These are phyloP conservation scores for Esperia sulphurella DNA, from an alignment of 2,888 invertebrate genomes.

Conservation along the genomic window DNA sequence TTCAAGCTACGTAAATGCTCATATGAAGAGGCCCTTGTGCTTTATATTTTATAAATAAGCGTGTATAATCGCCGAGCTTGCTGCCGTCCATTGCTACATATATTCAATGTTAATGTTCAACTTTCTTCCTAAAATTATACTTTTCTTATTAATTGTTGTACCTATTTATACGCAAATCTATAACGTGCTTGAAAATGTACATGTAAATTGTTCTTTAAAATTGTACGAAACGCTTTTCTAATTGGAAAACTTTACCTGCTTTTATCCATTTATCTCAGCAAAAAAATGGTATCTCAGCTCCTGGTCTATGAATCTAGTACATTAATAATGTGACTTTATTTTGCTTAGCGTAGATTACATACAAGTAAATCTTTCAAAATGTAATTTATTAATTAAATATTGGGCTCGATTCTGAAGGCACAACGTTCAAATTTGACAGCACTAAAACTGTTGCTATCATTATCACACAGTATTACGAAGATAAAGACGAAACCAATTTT, in stretches of 20 bases:
- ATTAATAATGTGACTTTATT: too few species aligned
- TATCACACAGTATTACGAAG: too few species aligned
- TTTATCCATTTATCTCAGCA: too few species aligned
- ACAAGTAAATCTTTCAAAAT: too few species aligned
- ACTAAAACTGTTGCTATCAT: too few species aligned
- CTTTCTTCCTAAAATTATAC: neutral
- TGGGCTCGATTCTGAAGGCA: too few species aligned
- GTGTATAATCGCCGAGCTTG: slow-evolving; percentile 47
- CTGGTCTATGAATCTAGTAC: too few species aligned
- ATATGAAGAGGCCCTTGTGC: neutral
- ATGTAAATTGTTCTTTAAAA: slow-evolving; percentile 7
- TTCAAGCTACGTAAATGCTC: neutral
- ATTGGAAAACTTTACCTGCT: neutral
- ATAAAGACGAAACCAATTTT: too few species aligned
- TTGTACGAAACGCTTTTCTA: neutral
- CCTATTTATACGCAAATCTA: slow-evolving; percentile 11
- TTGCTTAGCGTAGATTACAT: too few species aligned
- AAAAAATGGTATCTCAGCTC: too few species aligned
- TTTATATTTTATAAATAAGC: slow-evolving; percentile 10
- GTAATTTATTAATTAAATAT: too few species aligned
- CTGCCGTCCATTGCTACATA: slow-evolving; percentile 63
- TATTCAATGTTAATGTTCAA: slow-evolving; percentile 7
- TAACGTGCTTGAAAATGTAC: neutral
- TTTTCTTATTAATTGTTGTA: slow-evolving; percentile 15
- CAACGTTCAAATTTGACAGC: too few species aligned